Base-by-base conservation (phyloP, 2,797 vertebrate species). In the Neosilurus mollespiculum region DNA sequence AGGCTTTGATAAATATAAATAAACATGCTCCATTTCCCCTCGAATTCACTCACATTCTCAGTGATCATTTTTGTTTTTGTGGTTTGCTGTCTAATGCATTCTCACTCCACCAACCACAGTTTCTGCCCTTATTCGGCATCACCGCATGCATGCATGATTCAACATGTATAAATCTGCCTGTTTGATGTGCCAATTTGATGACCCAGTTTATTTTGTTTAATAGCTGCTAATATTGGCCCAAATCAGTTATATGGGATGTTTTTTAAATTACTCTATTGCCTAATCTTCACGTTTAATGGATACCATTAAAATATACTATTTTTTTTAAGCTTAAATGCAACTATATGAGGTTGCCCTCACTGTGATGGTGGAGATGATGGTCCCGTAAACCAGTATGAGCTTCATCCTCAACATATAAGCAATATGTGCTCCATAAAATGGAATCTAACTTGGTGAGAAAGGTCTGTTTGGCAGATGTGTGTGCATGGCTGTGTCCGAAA, bases 171-270 rank as follows among this genome's bases (percentile, higher is more conserved):
- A 78, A 24, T 64, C 15, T 62, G 37, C 37, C 76, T 51, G 59
- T 10, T 49, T 15, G 30, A 11, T n/a, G 37, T 22, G 22, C 16
- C 56, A 71, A 2, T 71, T 26, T 51, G 59, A 72, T 65, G 65
- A 34, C 62, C 78, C 89, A 78, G 81, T 66, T 0, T 91, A 87
- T 87, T 58, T 72, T 90, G 91, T 90, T 90, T 93, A 76, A 37
- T 76, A 92, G 90, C 86, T 92, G 87, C 89, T 92, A 85, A 92
- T 85, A 88, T 92, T 91, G 89, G 91, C 86, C 82, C 73, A 81
- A 83, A 2, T 51, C 15, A 61, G 49, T 81, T 79, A 54, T 65
- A 20, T 62, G 8, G 62, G 37, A 64, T 65, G 64, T 30, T 66
- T 67, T 81, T 82, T 62, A 62, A 62, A 64, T 2, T 8, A 64